These are phyloP conservation scores for Ceratina calcarata DNA, from an alignment of 1,140 invertebrate species.

Conservation along the genomic window DNA sequence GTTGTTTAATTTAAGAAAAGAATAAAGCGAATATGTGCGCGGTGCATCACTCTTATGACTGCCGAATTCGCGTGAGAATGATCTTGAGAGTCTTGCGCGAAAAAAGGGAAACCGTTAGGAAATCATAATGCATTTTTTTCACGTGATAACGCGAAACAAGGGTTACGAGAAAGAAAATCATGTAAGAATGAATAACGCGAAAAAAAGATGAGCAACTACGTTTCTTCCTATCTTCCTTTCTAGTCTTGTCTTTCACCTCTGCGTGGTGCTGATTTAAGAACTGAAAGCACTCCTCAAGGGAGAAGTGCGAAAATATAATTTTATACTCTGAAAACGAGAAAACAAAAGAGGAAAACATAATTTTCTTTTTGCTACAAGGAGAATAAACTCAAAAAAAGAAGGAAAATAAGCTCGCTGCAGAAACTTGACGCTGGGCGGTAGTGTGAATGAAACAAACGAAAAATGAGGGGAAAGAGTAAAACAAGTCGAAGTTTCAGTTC, in stretches of 20 bases:
- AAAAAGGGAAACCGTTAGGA: conserved; percentile 27
- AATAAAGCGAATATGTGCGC: conserved; percentile 4
- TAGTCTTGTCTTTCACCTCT: conserved; percentile 62
- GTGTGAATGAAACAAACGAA: neutral
- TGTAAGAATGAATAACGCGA: conserved; percentile 8
- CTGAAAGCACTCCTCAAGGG: conserved; percentile 32
- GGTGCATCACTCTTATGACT: conserved; percentile 28
- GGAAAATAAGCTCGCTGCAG: neutral
- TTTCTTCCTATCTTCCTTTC: conserved; percentile 61
- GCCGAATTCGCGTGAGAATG: conserved; percentile 26
- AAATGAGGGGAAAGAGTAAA: neutral
- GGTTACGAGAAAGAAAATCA: neutral
- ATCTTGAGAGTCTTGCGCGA: conserved; percentile 5
- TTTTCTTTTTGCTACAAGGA: neutral
- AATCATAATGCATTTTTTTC: conserved; percentile 39
- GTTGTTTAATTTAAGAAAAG: neutral
- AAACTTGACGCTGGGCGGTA: conserved; percentile 20
- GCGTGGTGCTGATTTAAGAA: conserved; percentile 58
- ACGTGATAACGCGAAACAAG: neutral
- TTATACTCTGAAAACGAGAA: conserved; percentile 20
- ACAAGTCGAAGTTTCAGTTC: neutral
- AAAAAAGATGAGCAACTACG: conserved; percentile 18
- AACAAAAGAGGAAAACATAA: neutral
- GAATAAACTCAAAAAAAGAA: neutral
- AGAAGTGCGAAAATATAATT: conserved; percentile 42